These are phyloP conservation scores for Lymantria dispar DNA, from an alignment of 2,888 invertebrate genomes.

Conservation along the genomic window DNA sequence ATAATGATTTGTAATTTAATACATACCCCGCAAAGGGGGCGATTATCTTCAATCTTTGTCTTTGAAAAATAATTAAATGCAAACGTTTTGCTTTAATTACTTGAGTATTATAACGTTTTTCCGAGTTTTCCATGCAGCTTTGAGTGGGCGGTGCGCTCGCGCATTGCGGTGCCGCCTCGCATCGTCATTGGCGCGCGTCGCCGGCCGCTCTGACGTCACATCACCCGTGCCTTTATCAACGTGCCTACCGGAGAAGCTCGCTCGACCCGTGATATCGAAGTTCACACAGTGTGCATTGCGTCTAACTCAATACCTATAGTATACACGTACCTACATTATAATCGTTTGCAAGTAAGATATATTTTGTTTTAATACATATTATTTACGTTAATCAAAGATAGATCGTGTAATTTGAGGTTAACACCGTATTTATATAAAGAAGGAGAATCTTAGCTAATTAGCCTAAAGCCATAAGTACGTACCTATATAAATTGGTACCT, in stretches of 20 bases:
- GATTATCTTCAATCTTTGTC: too few relatives aligned
- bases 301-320: conserved; percentile 10
- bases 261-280: conserved; percentile 38
- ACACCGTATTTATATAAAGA: too few relatives aligned
- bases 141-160: conserved; percentile 71
- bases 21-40: too few relatives aligned
- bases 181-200: conserved; percentile 60
- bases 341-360: background rate
- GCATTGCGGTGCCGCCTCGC: conserved; percentile 63
- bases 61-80: too few relatives aligned
- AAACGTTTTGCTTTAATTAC: conserved; percentile 5
- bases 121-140: conserved; percentile 59
- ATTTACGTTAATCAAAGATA: background rate
- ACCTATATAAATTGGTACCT: too few relatives aligned
- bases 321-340: background rate
- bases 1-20: too few relatives aligned
- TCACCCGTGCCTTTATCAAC: conserved; percentile 55
- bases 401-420: too few relatives aligned
- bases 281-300: conserved; percentile 19
- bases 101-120: conserved; percentile 39
- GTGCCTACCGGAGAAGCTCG: conserved; percentile 48
- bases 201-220: conserved; percentile 76
- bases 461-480: too few relatives aligned
- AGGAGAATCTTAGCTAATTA: too few relatives aligned
- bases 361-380: background rate